Evolutionary conservation across 2,888 invertebrate species (phyloP), one percentile per base, ranked within the genome.

Genomic region (Priocnemis perturbator): DNA sequence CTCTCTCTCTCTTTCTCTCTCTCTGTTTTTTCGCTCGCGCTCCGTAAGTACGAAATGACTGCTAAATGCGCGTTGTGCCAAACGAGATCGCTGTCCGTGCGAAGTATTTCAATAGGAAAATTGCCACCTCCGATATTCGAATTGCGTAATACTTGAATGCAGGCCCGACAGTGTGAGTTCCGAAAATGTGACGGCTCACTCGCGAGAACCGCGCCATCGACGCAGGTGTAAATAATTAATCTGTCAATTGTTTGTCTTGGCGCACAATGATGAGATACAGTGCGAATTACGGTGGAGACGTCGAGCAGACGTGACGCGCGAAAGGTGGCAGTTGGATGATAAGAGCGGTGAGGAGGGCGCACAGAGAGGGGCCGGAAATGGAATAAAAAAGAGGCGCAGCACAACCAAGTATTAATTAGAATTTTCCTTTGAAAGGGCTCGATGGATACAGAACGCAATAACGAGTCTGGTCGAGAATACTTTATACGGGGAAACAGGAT

Each of bases 401-500:
- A 45, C 37, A 44, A 48, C 55, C 47, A 52, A 56, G 52, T 65
- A 69, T 60, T 66, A 62, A 70, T 65, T 60, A 67, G 63, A 50
- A 50, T 62, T 62, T 30, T 61, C 55, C 60, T 73, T 63, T 67
- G 68, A 71, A 65, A 73, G 62, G 60, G 50, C 61, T 45, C 66
- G 69, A 66, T 65, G 72, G 64, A 59, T 73, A 73, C 60, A 68
- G 76, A 76, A 73, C 48, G 73, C 62, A 73, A 74, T 76, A 76
- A 74, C 71, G 69, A 76, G 66, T 64, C 59, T 56, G 66, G 62
- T 57, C 55, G 44, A 19, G 37, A 55, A 66, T 71, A 52, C 60
- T 76, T 68, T 55, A 73, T 73, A 70, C 71, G 64, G 59, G 37
- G 62, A 64, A 73, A 69, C 50, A 74, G 71, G 69, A 72, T 78